Base-by-base conservation (phyloP, 2,888 invertebrate species). In the Agrochola circellaris region DNA sequence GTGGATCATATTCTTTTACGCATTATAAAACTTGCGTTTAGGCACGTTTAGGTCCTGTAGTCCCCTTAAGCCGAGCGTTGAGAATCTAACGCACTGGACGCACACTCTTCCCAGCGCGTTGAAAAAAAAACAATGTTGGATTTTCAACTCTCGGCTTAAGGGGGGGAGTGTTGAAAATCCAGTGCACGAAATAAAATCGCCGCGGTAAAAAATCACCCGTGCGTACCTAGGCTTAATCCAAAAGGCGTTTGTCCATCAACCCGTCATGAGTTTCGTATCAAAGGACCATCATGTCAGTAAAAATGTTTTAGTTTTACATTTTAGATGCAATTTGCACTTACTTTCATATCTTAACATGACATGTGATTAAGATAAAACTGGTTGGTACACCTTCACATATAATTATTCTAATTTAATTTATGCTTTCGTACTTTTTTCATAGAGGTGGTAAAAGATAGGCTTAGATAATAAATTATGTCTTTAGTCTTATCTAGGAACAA, bases 401-500 rank as follows among this genome's bases (percentile, higher is more conserved):
- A 17, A 45, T 48, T 42, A 56, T 79, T 75, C 13, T 56, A 56
- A 42, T 62, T 56, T 51, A 48, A 66, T 67, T 42, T 48, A 75
- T 67, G 45, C 30, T 38, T n/a, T 34, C 42, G 8, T 20, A 38
- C 20, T 45, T 65, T 48, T 82, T 51, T 17, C 23, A 26, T 20
- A 15, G 15, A 56, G 23, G 42, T 61, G 17, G 11, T 70, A 56
- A 77, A 56, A 56, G 56, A 66, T 77, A 48, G 54, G 65, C 9
- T 38, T 66, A 23, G n/a, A 20, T 66, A 58, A 38, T 51, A 58
- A 51, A 79, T 58, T 42, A 70, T 48, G 20, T 64, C 51, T 73
- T 48, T 69, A 65, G 23, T 4, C 23, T 81, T 86, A 81, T 87
- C 69, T 54, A 38, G 23, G 38, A 45, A 64, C 58, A 70, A 79